Percentiles rank a stretch among this genome's conserved stretches.
Conservation (phyloP, 2,888 invertebrate species). For the Eucera pruinosa region DNA sequence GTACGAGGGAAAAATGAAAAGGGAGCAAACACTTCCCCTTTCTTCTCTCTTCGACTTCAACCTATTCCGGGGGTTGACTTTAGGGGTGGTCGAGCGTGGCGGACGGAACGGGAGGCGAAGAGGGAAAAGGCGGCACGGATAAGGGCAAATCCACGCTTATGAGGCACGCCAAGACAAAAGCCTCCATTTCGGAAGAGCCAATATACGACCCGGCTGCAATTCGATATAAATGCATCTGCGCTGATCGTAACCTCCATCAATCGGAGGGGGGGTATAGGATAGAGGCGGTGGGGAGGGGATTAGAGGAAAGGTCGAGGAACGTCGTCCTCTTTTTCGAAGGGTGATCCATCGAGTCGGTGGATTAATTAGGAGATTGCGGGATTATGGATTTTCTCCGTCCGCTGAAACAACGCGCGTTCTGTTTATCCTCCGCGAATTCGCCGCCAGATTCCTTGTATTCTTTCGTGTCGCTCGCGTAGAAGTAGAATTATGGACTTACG, state of each 20-base stretch:
- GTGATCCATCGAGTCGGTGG: constrained; percentile 68
- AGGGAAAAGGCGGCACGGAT: constrained; percentile 69
- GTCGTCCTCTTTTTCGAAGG: constrained; percentile 63
- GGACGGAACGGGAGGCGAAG: constrained; percentile 56
- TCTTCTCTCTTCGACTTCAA: constrained; percentile 53
- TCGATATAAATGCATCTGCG: constrained; percentile 81
- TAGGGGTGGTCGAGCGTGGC: constrained; percentile 80
- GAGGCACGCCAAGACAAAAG: constrained; percentile 83
- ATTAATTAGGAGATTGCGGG: constrained; percentile 72
- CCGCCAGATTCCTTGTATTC: too few species aligned
- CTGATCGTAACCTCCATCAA: constrained; percentile 73
- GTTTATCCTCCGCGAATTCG: background rate
- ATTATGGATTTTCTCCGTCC: constrained; percentile 49
- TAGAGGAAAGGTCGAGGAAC: constrained; percentile 76
- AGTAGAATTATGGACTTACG: too few species aligned
- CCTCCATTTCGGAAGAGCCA: constrained; percentile 80
- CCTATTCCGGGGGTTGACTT: constrained; percentile 77
- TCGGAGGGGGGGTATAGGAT: constrained; percentile 30
- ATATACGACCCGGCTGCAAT: constrained; percentile 78
- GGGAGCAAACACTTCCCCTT: constrained; percentile 51
- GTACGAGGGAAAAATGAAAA: constrained; percentile 1
- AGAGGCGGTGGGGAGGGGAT: constrained; percentile 61
- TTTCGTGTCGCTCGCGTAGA: too few species aligned
- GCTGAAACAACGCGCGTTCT: constrained; percentile 56
- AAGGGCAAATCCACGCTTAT: constrained; percentile 83